These are phyloP conservation scores for Paedocypris micromegethes DNA, from an alignment of 2,797 vertebrate genomes.

Conservation along the genomic window DNA sequence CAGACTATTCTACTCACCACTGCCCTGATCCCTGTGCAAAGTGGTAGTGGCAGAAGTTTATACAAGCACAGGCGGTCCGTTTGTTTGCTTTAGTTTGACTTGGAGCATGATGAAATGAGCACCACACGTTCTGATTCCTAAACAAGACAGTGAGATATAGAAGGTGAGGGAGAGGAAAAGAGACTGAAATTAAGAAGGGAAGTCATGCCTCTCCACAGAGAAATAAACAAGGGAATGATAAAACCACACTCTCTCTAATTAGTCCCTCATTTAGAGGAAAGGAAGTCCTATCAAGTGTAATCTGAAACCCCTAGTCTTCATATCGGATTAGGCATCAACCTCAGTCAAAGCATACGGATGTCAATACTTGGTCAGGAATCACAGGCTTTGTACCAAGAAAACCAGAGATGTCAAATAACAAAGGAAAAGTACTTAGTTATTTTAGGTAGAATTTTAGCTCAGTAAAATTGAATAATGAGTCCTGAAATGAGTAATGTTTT, in stretches of 20 bases:
- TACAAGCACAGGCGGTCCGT: constrained; percentile 42
- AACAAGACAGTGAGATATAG: constrained; percentile 22
- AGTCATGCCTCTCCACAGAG: constrained; percentile 31
- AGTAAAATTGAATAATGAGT: too few species aligned
- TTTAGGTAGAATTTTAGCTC: too few species aligned
- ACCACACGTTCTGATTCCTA: constrained; percentile 40
- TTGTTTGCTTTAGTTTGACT: constrained; percentile 54
- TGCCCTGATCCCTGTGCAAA: not conserved
- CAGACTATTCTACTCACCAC: not conserved
- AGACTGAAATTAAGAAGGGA: constrained; percentile 41
- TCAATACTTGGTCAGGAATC: constrained; percentile 36
- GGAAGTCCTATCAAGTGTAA: constrained; percentile 29
- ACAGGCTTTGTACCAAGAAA: constrained; percentile 18
- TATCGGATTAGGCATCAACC: constrained; percentile 27
- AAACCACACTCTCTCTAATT: constrained; percentile 36
- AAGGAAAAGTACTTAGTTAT: too few species aligned
- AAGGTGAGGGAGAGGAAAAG: constrained; percentile 4
- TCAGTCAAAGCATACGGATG: constrained; percentile 25
- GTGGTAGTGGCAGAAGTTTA: constrained; percentile 44
- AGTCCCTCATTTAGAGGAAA: constrained; percentile 26
- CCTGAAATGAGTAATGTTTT: too few species aligned
- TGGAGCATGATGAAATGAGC: constrained; percentile 51
- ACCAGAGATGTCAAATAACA: too few species aligned
- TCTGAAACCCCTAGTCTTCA: constrained; percentile 30
- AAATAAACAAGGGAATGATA: constrained; percentile 48